Conservation (phyloP, 2,797 vertebrate genomes). For the Anolis apletophallus region DNA sequence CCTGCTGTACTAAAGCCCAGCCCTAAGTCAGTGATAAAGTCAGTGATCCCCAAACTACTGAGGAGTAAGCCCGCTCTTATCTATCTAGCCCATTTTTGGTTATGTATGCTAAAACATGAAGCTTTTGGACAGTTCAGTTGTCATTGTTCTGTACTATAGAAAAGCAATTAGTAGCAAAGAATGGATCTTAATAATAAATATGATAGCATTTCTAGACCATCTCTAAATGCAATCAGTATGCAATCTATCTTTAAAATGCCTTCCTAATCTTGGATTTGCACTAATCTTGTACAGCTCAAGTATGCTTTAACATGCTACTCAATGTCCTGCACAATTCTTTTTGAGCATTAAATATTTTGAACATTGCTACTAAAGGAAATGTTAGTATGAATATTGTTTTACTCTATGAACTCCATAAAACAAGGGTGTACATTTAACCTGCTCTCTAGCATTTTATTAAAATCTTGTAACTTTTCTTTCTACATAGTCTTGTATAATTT, state of each 20-base stretch:
- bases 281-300: not conserved
- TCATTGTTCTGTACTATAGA: not conserved
- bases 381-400: not conserved
- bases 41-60: not conserved
- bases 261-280: constrained; percentile 1
- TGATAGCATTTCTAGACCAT: not conserved
- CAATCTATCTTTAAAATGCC: not conserved
- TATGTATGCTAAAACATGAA: too few species aligned
- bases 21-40: too few species aligned
- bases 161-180: not conserved
- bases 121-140: not conserved
- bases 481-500: not conserved
- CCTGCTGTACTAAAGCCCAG: too few species aligned
- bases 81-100: not conserved
- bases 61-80: not conserved
- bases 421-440: not conserved
- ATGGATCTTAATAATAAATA: not conserved
- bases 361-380: not conserved
- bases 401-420: not conserved
- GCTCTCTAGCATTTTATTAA: not conserved
- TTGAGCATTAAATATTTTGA: not conserved
- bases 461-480: not conserved
- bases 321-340: not conserved
- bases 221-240: not conserved
- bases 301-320: not conserved